A percentile compares a stretch with the other conserved stretches of the same genome.
These are phyloP conservation scores for Coptotermes formosanus DNA, from an alignment of 1,140 invertebrate genomes.

Conservation along the genomic window DNA sequence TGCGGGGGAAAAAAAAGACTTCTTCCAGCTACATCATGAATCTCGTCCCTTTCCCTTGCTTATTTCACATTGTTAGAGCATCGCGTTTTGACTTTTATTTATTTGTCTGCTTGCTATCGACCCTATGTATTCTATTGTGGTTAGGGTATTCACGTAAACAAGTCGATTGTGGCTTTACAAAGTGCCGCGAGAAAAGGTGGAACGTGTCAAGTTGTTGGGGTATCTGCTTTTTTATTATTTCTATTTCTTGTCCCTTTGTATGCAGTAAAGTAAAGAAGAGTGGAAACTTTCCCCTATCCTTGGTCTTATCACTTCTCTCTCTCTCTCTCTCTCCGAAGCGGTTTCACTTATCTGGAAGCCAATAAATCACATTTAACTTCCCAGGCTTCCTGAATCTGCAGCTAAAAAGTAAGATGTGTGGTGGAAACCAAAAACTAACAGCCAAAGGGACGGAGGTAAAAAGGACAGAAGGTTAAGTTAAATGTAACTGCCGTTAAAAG, in stretches of 20 bases:
- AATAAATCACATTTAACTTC: slow-evolving; percentile 11
- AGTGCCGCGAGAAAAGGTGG: neutral
- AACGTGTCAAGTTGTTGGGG: too few species aligned
- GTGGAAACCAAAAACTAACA: neutral
- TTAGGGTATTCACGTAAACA: neutral
- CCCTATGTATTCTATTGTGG: too few species aligned
- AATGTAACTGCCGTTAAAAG: too few species aligned
- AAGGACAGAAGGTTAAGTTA: too few species aligned
- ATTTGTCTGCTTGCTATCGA: too few species aligned
- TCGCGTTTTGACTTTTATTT: too few species aligned
- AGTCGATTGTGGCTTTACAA: neutral
- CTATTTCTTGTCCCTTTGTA: too few species aligned
- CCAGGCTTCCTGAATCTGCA: neutral
- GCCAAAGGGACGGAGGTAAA: neutral
- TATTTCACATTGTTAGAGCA: too few species aligned
- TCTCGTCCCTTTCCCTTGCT: too few species aligned
- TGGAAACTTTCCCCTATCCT: neutral
- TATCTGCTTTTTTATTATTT: too few species aligned
- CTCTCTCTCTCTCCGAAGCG: neutral
- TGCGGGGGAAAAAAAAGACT: neutral
- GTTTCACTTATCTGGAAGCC: neutral
- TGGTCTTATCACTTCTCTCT: neutral
- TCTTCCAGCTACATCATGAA: neutral
- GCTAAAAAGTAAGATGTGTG: neutral
- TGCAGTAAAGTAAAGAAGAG: neutral